phyloP scores from a whole-genome alignment of 2,113 vertebrate genomes.

The Microtus richardsoni region DNA sequence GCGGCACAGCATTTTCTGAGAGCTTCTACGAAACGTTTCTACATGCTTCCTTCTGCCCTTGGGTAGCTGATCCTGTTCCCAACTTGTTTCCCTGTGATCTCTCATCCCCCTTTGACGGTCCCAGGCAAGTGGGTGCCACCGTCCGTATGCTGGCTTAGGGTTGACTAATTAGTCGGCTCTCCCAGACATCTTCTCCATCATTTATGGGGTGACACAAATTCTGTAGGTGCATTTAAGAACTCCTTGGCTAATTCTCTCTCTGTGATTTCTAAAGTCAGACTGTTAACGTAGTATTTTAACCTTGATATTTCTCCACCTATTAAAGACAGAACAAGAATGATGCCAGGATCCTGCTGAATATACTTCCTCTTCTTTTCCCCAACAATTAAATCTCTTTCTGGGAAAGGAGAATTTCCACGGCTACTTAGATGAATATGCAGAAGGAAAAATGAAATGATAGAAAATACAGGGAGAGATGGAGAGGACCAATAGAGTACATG shows the following conservation, averaged over 20 bases:
- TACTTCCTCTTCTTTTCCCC: background rate
- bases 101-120: conserved; percentile 57
- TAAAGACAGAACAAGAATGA: background rate
- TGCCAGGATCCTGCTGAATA: conserved; percentile 27
- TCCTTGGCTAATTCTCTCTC: conserved; percentile 39
- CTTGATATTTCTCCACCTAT: conserved; percentile 51
- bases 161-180: conserved; percentile 64
- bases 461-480: background rate
- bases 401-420: background rate
- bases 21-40: background rate
- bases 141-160: conserved; percentile 52
- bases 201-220: conserved; percentile 61
- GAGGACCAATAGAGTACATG: background rate
- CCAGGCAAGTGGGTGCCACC: conserved; percentile 39
- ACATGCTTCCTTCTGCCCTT: background rate
- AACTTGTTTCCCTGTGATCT: background rate
- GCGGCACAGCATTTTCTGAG: background rate
- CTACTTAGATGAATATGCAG: background rate
- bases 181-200: conserved; percentile 65
- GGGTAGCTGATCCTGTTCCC: background rate
- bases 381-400: background rate
- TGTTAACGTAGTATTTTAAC: background rate
- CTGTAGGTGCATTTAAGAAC: conserved; percentile 25
- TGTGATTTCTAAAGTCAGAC: conserved; percentile 50
- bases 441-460: conserved; percentile 18